Conservation (phyloP, 92 coral and sea anemone species). For the Galaxea fascicularis region DNA sequence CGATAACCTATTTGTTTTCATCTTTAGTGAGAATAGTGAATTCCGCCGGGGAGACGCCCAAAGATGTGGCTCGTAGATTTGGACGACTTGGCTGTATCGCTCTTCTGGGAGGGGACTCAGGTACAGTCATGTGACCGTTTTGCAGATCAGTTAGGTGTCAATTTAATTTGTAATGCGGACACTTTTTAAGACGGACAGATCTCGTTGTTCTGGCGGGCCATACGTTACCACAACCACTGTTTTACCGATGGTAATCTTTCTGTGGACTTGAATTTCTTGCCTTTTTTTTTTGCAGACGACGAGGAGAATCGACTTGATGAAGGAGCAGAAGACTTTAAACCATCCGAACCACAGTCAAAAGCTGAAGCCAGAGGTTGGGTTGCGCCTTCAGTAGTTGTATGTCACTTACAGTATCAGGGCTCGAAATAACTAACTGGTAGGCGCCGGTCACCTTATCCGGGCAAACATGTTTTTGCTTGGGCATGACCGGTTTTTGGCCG, state of each 20-base stretch:
- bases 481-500: too few species aligned
- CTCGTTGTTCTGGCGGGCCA: not conserved
- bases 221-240: too few species aligned
- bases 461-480: too few species aligned
- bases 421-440: too few species aligned
- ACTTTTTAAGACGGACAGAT: too few species aligned
- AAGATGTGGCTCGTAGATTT: constrained; percentile 97
- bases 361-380: constrained; percentile 89
- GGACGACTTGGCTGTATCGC: constrained; percentile 92
- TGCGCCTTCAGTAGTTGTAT: not conserved
- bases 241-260: too few species aligned
- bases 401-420: too few species aligned
- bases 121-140: constrained; percentile 39
- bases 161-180: not conserved
- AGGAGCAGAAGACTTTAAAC: constrained; percentile 92
- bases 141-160: not conserved
- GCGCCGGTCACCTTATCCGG: too few species aligned
- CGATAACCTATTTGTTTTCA: not conserved
- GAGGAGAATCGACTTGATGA: constrained; percentile 89
- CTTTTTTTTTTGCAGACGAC: constrained; percentile 60
- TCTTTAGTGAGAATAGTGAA: constrained; percentile 88
- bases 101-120: constrained; percentile 95
- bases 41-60: constrained; percentile 98
- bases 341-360: constrained; percentile 93
- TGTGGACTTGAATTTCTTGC: too few species aligned